Evolutionary conservation across 2,113 vertebrate genomes (phyloP), one percentile per base, ranked within the genome.

Genomic region (Gavia stellata): DNA sequence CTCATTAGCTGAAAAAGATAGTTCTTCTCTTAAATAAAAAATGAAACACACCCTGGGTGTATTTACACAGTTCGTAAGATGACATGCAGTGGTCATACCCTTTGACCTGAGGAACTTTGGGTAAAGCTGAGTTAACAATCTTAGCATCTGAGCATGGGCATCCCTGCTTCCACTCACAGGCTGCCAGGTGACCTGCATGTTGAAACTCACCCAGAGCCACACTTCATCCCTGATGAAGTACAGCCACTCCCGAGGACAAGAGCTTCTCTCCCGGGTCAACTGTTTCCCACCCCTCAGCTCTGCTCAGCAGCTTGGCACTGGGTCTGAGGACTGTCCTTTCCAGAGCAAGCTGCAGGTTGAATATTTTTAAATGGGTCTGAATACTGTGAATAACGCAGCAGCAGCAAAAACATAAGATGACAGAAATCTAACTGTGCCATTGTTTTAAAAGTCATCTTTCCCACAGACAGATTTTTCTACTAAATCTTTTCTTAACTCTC

Each of bases 291-390:
- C 14, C 10, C 40, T 49, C 36, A 33, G 28, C 13, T 47, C 40
- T 44, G 8, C 17, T 38, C 21, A 33, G 38, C 28, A 72, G 40
- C 28, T 81, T 58, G 40, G 6, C 25, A 47, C 56, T 68, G 29
- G 0, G 0, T 74, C 29, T 67, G 21, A 71, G 40, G 12, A 71
- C 13, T 0, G 3, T 8, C 17, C 15, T 68, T 90, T 40, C 17
- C 44, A 77, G 47, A 62, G 15, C 8, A 80, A 61, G 19, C 9
- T 70, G 17, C 23, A 81, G 31, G 20, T 3, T 47, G 24, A 45
- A 14, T 87, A 15, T 53, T 58, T 94, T 81, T 20, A 28, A 63
- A 65, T 42, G 14, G 6, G 4, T 75, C 47, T 79, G 23, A 29
- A 63, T 63, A 42, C 20, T 25, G 20, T 42, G 24, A 81, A 63